Evolutionary conservation across 2,113 vertebrate genomes (phyloP).

Genomic region (Phyllostomus hastatus): DNA sequence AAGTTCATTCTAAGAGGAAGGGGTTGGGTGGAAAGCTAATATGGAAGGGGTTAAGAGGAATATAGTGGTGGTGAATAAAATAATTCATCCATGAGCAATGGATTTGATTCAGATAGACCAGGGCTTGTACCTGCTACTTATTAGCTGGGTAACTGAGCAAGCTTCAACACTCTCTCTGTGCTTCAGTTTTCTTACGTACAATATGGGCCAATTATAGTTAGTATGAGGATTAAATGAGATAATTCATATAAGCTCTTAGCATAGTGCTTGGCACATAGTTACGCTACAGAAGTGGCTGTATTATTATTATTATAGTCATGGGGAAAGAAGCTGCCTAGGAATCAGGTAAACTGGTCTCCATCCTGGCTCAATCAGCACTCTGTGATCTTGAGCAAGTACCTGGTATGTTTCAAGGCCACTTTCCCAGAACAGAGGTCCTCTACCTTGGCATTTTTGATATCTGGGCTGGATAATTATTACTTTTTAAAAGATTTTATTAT

Average conservation of each 20-base stretch:
- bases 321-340: not conserved
- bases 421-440: not conserved
- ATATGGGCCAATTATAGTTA: not conserved
- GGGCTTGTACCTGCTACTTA: not conserved
- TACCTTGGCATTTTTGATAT: not conserved
- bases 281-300: not conserved
- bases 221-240: not conserved
- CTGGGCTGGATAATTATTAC: not conserved
- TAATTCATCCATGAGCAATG: not conserved
- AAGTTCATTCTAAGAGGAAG: not conserved
- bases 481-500: no score
- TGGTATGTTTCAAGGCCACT: not conserved
- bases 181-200: not conserved
- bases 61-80: rapidly evolving
- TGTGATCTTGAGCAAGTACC: not conserved
- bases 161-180: not conserved
- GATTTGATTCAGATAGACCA: not conserved
- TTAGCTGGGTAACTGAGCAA: not conserved
- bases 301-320: not conserved
- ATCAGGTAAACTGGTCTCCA: not conserved
- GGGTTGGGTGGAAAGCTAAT: not conserved
- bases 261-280: not conserved
- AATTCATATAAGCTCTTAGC: not conserved
- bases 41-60: not conserved
- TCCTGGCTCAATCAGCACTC: no score